phyloP scores from a whole-genome alignment of 2,113 vertebrate species.

The Raja brachyura region DNA sequence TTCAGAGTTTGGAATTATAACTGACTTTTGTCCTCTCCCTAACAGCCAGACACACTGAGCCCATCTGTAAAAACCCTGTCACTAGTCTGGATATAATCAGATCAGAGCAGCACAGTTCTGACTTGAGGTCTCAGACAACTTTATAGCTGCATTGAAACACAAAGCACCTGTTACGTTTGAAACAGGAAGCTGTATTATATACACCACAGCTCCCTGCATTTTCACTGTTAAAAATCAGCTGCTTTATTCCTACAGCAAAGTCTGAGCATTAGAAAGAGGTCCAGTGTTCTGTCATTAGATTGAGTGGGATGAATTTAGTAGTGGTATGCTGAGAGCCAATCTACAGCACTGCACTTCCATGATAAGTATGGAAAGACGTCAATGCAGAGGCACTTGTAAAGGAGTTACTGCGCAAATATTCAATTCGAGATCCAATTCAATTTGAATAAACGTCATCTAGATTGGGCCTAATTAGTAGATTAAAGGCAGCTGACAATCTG shows the following conservation, averaged over 20 bases:
- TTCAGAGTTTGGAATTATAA: neutral
- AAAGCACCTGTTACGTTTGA: neutral
- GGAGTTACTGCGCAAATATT: neutral
- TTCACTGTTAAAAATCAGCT: neutral
- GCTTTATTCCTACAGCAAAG: neutral
- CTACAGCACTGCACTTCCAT: neutral
- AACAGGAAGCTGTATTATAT: neutral
- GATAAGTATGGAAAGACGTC: neutral
- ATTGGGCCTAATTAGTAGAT: neutral
- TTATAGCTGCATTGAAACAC: neutral
- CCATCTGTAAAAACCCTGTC: neutral
- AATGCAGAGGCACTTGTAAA: neutral
- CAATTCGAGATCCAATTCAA: neutral
- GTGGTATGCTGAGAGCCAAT: neutral
- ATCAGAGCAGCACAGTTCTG: neutral
- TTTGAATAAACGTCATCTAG: neutral
- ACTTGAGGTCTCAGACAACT: neutral
- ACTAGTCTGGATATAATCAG: neutral
- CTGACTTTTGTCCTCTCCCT: neutral
- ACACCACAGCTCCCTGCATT: neutral
- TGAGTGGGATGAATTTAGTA: neutral
- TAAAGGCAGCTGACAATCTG: conserved; percentile 24
- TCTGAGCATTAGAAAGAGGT: neutral
- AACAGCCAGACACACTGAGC: neutral
- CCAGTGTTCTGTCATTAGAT: neutral